Conservation (phyloP, 2,113 vertebrate species). For the Baryphthengus martii region DNA sequence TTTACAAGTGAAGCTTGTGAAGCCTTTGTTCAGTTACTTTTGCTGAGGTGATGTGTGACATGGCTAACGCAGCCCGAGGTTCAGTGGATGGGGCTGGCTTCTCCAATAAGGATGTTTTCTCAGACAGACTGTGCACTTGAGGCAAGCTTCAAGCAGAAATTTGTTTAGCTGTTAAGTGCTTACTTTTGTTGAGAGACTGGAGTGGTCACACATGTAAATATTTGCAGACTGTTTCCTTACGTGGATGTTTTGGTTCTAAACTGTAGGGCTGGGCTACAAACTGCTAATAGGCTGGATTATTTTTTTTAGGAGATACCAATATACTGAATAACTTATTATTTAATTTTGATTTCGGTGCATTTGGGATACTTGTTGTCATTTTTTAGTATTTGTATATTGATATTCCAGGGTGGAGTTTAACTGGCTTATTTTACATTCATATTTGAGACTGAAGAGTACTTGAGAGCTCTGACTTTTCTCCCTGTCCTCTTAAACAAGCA, state of each 20-base stretch:
- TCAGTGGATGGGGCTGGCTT: neutral
- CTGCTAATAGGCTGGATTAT: neutral
- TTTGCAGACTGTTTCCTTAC: neutral
- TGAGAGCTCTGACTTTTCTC: neutral
- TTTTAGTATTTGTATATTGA: neutral
- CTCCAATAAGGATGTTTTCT: neutral
- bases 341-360: neutral
- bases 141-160: neutral
- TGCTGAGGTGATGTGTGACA: rapidly evolving
- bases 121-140: neutral
- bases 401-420: neutral
- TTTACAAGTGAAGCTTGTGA: neutral
- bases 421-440: neutral
- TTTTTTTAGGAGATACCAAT: neutral
- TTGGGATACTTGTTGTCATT: neutral
- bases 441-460: neutral
- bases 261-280: neutral
- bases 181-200: neutral
- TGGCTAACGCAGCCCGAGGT: neutral
- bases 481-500: neutral
- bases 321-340: neutral
- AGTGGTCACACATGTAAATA: neutral
- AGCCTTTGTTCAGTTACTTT: neutral
- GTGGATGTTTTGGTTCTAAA: neutral
- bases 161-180: neutral